Conservation (phyloP, 2,888 invertebrate genomes). For the Yponomeuta evonymella region DNA sequence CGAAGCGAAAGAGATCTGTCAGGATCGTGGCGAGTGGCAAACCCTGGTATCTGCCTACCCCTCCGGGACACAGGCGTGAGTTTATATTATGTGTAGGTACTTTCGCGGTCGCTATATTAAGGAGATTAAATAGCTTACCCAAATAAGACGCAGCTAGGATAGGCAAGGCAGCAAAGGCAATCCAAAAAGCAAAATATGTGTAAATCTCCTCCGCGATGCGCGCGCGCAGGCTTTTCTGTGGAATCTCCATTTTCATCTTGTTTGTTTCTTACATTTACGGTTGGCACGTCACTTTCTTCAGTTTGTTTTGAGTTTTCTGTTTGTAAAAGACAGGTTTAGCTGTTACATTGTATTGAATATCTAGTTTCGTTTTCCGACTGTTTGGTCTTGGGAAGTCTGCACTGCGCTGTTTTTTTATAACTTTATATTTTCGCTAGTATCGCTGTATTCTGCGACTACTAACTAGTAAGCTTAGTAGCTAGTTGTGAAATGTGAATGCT, state of each 20-base stretch:
- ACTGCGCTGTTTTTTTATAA: not conserved
- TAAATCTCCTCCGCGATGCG: slow-evolving; percentile 52
- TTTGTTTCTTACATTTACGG: not conserved
- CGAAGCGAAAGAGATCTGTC: no score
- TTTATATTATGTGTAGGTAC: no score
- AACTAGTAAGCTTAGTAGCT: not conserved
- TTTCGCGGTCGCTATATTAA: no score
- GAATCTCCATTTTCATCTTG: slow-evolving; percentile 27
- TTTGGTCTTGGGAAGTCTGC: not conserved
- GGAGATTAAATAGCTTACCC: slow-evolving; percentile 28
- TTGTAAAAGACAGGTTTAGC: not conserved
- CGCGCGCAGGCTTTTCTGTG: slow-evolving; percentile 36
- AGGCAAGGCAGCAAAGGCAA: slow-evolving; percentile 57
- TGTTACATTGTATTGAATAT: not conserved
- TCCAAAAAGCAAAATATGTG: slow-evolving; percentile 62
- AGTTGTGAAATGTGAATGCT: not conserved
- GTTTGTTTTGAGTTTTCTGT: slow-evolving; percentile 1
- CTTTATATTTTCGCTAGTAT: not conserved
- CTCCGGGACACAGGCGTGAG: no score
- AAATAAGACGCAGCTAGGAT: slow-evolving; percentile 59
- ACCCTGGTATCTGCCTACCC: no score
- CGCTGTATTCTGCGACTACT: not conserved
- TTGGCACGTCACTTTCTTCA: not conserved
- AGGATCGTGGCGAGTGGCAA: no score
- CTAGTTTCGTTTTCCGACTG: not conserved